phyloP scores from a whole-genome alignment of 2,888 invertebrate genomes.

The Ptilodon capucinus region DNA sequence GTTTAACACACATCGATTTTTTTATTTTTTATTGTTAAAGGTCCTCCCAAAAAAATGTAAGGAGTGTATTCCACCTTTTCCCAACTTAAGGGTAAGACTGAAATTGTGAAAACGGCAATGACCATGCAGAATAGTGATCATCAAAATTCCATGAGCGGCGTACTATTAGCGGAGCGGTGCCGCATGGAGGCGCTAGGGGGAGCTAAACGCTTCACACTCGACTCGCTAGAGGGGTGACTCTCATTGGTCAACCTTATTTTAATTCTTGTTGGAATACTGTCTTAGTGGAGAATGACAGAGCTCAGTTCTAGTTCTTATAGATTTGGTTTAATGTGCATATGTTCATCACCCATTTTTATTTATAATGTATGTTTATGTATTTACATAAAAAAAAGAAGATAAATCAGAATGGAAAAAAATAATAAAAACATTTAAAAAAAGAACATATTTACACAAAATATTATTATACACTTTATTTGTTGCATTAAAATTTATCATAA shows the following conservation, averaged over 20 bases:
- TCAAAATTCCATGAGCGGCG: conserved; percentile 69
- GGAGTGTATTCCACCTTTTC: conserved; percentile 33
- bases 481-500: too few species aligned
- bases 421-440: too few species aligned
- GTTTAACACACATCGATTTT: too few species aligned
- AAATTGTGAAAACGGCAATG: conserved; percentile 75
- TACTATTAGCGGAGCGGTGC: conserved; percentile 50
- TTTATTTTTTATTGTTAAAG: too few species aligned
- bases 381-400: too few species aligned
- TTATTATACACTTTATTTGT: too few species aligned
- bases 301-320: too few species aligned
- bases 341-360: too few species aligned
- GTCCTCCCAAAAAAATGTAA: neutral
- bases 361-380: too few species aligned
- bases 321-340: too few species aligned
- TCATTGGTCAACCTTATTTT: conserved; percentile 42
- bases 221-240: conserved; percentile 13
- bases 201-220: neutral
- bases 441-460: too few species aligned
- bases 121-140: conserved; percentile 75
- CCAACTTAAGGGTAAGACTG: conserved; percentile 30
- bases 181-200: conserved; percentile 3
- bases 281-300: neutral
- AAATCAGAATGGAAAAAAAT: too few species aligned
- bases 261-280: conserved; percentile 9